Base-by-base conservation (phyloP, 2,113 vertebrate species). In the Brachyhypopomus gauderio region DNA sequence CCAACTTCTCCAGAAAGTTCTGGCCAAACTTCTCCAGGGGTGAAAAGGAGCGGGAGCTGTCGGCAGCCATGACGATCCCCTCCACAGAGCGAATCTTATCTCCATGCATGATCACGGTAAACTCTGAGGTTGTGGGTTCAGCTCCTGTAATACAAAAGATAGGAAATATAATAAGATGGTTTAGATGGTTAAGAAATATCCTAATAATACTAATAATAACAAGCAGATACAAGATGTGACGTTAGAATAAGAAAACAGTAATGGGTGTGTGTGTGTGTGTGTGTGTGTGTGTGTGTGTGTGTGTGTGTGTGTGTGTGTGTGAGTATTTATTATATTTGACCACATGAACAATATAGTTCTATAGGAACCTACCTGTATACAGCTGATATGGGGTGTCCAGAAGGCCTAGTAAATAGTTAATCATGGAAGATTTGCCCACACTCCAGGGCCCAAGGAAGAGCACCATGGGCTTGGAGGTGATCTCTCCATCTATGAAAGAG, bases 391-490 rank as follows among this genome's bases (percentile, higher is more conserved):
- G 95, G 77, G 94, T 96, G 79, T 98, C 90, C 0, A 94, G 94
- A 89, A 99, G 89, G 70, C 97, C 98, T 14, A 99, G 92, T 90
- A 99, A 96, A 92, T 98, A 99, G 93, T 99, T 98, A 89, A 99
- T 95, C 97, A 99, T 99, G 86, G 97, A 96, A 79, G 98, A 99
- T 88, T 99, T 99, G 87, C 98, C 98, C 63, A 99, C 97, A 0
- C 97, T 99, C 97, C 97, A 99, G 2, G 97, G 98, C 88, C 98
- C 98, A 90, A 99, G 92, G 90, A 99, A 99, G 67, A 99, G 91
- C 86, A 98, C 97, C 97, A 99, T 97, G 5, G 98, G 98, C 89
- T 99, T 99, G 88, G 97, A 98, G 60, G 96, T 97, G 81, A 99
- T 99, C 90, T 99, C 97, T 85, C 97, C 97, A 92, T 99, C 97